Base-by-base conservation (phyloP, 2,113 vertebrate genomes). In the Sorex araneus region DNA sequence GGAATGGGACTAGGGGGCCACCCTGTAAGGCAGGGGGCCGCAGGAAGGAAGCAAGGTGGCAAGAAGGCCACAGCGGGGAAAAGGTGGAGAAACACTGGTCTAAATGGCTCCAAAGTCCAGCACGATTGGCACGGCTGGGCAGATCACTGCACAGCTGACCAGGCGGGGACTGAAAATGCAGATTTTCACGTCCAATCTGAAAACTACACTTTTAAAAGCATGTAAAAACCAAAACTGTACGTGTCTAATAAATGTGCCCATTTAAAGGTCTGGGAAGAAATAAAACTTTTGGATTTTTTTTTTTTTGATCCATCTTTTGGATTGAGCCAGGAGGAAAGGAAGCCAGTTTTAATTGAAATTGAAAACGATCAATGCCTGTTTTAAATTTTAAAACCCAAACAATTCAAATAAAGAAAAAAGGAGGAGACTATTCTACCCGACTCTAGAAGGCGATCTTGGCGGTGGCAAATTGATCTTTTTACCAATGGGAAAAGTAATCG, bases 381-480 rank as follows among this genome's bases (percentile, higher is more conserved):
- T 90, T 84, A 57, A 32, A n/a, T 45, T 70, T 71, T 32, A 85
- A 95, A 84, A 70, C 1, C 23, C 40, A 12, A 78, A n/a, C 9
- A 85, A 79, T 21, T 84, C 90, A 90, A 87, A 66, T 9, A 78
- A 87, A 80, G 15, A 75, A 67, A 81, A 78, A 67, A 28, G 76
- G 73, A 25, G 84, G 43, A 78, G 57, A 64, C 50, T 84, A 30
- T 30, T 84, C 34, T 91, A 21, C 40, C 43, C 0, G 21, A 36
- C 60, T 54, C 73, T n/a, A 34, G 27, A 75, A 70, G 71, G 66
- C 34, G 63, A 7, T 25, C 69, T n/a, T 50, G 87, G 45, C 60
- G 40, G 40, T 30, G 18, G 34, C 40, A 57, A 40, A 91, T 8
- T 45, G 34, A 71, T 9, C 16, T 16, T 94, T 87, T 81, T 15